Evolutionary conservation across 2,113 vertebrate genomes (phyloP), one percentile per base, ranked within the genome.

Genomic region (Muscicapa adusta): DNA sequence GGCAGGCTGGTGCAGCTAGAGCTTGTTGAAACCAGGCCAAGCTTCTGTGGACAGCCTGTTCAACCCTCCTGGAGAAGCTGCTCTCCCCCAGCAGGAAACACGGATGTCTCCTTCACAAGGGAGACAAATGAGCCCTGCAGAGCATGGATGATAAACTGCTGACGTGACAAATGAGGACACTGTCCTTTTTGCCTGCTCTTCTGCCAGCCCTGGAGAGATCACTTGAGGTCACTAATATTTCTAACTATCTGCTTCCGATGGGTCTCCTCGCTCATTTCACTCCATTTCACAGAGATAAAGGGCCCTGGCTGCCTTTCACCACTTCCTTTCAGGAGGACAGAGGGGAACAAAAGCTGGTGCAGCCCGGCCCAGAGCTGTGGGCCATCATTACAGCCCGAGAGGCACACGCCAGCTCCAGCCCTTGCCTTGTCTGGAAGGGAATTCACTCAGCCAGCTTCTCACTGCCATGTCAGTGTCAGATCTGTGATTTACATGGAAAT

Each of bases 301-400:
- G 62, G 0, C 31, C 11, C 54, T 77, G 57, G 28, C 19, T 0
- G 91, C 81, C 60, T 95, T 75, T 91, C 80, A 68, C 78, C 2
- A 1, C 67, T 82, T 88, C 90, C 88, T 96, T 95, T 82, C 68
- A 74, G 67, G 28, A 84, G 80, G 65, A 71, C 73, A 61, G 62
- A 65, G 82, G 51, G 0, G 6, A 96, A 84, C 60, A 95, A 70
- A 62, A 84, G 80, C 80, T 53, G 40, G 36, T 0, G 0, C 3
- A 0, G 25, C 7, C 43, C 48, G 19, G 29, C 51, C 0, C 1
- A 65, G 42, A 63, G 67, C 57, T 0, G 0, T 0, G 2, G 83
- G 61, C 81, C 74, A 45, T 47, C 2, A 0, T 40, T 48, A 8
- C 9, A 7, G 73, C 48, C 67, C 0, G 0, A 77, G 40, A 81